A percentile compares a stretch with the other conserved stretches of the same genome.
These are phyloP conservation scores for Drosophila orosa DNA, from an alignment of 1,140 invertebrate genomes.

Conservation along the genomic window DNA sequence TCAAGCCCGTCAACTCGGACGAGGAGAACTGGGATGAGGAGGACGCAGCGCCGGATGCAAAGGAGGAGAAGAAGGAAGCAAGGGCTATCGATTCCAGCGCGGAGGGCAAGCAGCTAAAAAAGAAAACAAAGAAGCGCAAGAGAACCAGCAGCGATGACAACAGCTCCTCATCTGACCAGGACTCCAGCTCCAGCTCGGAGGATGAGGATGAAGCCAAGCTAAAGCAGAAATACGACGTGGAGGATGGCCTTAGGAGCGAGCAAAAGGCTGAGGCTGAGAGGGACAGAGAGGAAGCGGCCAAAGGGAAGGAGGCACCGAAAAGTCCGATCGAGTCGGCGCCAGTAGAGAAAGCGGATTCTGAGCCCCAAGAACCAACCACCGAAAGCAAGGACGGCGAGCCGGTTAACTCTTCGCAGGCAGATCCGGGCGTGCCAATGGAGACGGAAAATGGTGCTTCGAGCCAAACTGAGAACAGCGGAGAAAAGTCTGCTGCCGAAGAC, in stretches of 20 bases:
- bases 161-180: conserved; percentile 74
- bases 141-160: conserved; percentile 83
- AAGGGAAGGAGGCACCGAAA: conserved; percentile 40
- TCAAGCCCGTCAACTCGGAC: conserved; percentile 42
- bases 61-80: conserved; percentile 37
- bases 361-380: background rate
- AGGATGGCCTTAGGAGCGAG: conserved; percentile 57
- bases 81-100: conserved; percentile 28
- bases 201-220: conserved; percentile 79
- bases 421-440: background rate
- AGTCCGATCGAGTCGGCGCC: conserved; percentile 25
- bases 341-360: background rate
- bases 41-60: conserved; percentile 9
- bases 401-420: background rate
- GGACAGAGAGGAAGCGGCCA: conserved; percentile 67
- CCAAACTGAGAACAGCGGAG: conserved; percentile 40
- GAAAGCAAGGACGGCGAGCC: conserved; percentile 1
- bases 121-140: conserved; percentile 82
- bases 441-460: conserved; percentile 9
- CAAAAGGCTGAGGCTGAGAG: conserved; percentile 64
- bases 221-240: conserved; percentile 84
- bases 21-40: conserved; percentile 85
- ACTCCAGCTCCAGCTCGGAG: conserved; percentile 69
- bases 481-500: conserved; percentile 59
- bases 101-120: conserved; percentile 49